Evolutionary conservation across 2,113 vertebrate species (phyloP).

Genomic region (Trinectes maculatus): DNA sequence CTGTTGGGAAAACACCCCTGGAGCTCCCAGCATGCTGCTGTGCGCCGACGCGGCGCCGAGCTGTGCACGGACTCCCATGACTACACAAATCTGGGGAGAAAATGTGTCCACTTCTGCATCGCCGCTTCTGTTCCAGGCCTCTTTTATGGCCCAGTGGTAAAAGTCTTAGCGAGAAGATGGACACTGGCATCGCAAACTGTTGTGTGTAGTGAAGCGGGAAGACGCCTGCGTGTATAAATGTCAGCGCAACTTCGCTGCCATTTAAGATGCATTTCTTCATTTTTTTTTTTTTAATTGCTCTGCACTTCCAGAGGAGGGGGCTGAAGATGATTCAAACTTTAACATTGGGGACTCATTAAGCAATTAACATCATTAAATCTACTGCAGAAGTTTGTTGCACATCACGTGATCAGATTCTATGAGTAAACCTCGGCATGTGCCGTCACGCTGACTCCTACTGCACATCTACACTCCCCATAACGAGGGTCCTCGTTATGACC

Average conservation of each 20-base stretch:
- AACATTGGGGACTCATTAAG: too few species aligned
- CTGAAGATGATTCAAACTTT: too few species aligned
- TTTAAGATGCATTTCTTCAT: too few species aligned
- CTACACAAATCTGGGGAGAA: slow-evolving; percentile 58
- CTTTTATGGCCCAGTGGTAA: slow-evolving; percentile 31
- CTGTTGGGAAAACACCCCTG: slow-evolving; percentile 20
- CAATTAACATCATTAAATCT: too few species aligned
- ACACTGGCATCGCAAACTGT: not conserved
- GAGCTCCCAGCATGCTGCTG: slow-evolving; percentile 39
- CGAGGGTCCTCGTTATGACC: slow-evolving; percentile 46
- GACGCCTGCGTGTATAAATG: too few species aligned
- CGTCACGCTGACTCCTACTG: slow-evolving; percentile 6
- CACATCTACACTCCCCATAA: slow-evolving; percentile 6
- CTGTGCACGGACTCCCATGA: slow-evolving; percentile 62
- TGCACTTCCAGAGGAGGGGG: too few species aligned
- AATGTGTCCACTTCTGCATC: slow-evolving; percentile 39
- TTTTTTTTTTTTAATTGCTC: too few species aligned
- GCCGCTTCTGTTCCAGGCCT: slow-evolving; percentile 29
- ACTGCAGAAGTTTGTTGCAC: not conserved
- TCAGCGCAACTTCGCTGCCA: too few species aligned
- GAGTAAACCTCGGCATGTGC: not conserved
- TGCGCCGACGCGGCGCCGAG: slow-evolving; percentile 53
- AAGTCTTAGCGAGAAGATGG: slow-evolving; percentile 23
- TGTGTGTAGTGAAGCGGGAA: too few species aligned
- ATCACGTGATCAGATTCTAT: not conserved